Percentiles rank a stretch among this genome's conserved stretches.
Conservation (phyloP, 2,888 invertebrate genomes). For the Platycheirus rosarum region DNA sequence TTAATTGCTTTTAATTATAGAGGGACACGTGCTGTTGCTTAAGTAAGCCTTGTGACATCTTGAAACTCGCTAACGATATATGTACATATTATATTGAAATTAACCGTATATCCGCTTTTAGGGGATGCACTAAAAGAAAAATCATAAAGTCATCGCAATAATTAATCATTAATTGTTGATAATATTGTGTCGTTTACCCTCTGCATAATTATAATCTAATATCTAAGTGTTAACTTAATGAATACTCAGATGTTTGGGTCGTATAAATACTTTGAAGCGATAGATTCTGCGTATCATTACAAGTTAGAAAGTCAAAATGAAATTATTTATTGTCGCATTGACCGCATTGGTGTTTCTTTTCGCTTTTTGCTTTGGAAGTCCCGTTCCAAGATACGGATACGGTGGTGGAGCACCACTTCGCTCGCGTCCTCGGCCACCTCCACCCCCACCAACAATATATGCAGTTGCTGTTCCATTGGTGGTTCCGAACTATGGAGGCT, state of each 20-base stretch:
- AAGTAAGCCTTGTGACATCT: too few relatives aligned
- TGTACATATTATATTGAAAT: too few relatives aligned
- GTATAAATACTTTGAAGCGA: conserved; percentile 47
- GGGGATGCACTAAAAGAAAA: conserved; percentile 32
- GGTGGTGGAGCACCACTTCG: conserved; percentile 35
- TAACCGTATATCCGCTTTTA: conserved; percentile 17
- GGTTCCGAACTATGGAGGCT: conserved; percentile 24
- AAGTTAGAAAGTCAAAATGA: conserved; percentile 46
- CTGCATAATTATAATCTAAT: conserved; percentile 17
- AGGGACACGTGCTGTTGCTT: too few relatives aligned
- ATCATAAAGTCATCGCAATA: background rate
- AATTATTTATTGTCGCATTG: conserved; percentile 13
- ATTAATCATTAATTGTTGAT: background rate
- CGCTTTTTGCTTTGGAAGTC: conserved; percentile 29
- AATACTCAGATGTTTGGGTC: conserved; percentile 1
- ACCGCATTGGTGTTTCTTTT: conserved; percentile 1
- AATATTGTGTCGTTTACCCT: background rate
- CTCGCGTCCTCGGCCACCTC: conserved; percentile 7
- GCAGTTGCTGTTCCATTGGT: conserved; percentile 24
- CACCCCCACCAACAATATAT: conserved; percentile 30
- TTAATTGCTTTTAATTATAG: too few relatives aligned
- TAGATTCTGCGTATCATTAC: conserved; percentile 24
- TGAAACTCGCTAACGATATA: too few relatives aligned
- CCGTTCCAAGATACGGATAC: conserved; percentile 19
- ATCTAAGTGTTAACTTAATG: conserved; percentile 31